Conservation (phyloP, 1,140 invertebrate species). For the Tetragonula clypearis region DNA sequence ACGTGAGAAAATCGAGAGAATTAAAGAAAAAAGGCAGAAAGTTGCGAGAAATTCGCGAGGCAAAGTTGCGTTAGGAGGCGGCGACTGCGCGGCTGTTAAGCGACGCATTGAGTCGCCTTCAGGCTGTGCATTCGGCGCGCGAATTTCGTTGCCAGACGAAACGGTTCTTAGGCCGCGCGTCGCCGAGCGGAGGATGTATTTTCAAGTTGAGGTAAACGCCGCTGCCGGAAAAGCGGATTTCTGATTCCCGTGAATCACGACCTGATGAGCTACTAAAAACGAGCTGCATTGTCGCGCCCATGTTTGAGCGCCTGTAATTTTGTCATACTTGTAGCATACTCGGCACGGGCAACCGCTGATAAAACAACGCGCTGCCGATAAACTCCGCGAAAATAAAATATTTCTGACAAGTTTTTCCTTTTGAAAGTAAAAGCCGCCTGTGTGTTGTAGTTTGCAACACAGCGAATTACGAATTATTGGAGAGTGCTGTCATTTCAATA, state of each 20-base stretch:
- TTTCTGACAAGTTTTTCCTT: background rate
- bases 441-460: no score
- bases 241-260: slow-evolving; percentile 45
- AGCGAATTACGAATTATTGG: no score
- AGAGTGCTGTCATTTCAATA: no score
- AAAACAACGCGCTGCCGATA: background rate
- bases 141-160: slow-evolving; percentile 29
- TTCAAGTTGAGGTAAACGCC: slow-evolving; percentile 17
- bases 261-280: slow-evolving; percentile 50
- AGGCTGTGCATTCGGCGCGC: background rate
- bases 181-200: background rate
- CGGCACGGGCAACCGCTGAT: no score
- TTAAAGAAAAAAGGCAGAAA: no score
- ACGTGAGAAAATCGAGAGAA: no score
- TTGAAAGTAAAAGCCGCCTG: background rate
- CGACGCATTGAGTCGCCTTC: background rate
- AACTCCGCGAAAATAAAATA: background rate
- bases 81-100: background rate
- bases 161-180: slow-evolving; percentile 25
- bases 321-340: slow-evolving; percentile 10
- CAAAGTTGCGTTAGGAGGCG: background rate
- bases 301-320: slow-evolving; percentile 24
- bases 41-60: background rate
- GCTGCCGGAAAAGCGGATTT: slow-evolving; percentile 21
- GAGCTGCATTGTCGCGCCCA: slow-evolving; percentile 38